A percentile compares a stretch with the other conserved stretches of the same genome.
Evolutionary conservation across 2,113 vertebrate species (phyloP).

Genomic region (Neotoma lepida): DNA sequence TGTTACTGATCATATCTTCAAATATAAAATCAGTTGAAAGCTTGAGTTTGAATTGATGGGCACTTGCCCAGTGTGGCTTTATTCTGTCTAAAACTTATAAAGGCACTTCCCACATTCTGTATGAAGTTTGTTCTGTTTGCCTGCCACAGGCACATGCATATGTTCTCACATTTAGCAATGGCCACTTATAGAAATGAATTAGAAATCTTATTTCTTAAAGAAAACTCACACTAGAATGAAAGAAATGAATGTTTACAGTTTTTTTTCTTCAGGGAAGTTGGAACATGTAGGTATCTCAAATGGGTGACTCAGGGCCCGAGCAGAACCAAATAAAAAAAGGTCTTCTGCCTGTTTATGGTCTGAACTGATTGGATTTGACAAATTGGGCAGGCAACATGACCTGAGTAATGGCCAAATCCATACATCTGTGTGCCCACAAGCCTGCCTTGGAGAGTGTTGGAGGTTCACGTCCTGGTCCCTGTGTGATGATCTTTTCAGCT

Average conservation of each 20-base stretch:
- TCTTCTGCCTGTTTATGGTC: not conserved
- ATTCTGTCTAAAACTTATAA: not conserved
- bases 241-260: not conserved
- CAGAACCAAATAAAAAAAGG: not conserved
- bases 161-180: not conserved
- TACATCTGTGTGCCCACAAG: not conserved
- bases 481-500: not conserved
- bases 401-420: not conserved
- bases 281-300: not conserved
- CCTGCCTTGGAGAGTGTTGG: not conserved
- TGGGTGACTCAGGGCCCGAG: not conserved
- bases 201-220: conserved; percentile 31
- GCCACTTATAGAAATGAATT: not conserved
- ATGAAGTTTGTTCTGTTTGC: not conserved
- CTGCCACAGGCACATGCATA: too few relatives aligned
- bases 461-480: not conserved
- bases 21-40: not conserved
- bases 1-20: not conserved
- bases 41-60: not conserved
- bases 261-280: not conserved
- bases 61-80: not conserved
- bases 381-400: not conserved
- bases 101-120: not conserved
- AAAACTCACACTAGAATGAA: not conserved
- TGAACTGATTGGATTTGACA: not conserved